phyloP scores from a whole-genome alignment of 2,888 invertebrate species.

The Melieria picta region DNA sequence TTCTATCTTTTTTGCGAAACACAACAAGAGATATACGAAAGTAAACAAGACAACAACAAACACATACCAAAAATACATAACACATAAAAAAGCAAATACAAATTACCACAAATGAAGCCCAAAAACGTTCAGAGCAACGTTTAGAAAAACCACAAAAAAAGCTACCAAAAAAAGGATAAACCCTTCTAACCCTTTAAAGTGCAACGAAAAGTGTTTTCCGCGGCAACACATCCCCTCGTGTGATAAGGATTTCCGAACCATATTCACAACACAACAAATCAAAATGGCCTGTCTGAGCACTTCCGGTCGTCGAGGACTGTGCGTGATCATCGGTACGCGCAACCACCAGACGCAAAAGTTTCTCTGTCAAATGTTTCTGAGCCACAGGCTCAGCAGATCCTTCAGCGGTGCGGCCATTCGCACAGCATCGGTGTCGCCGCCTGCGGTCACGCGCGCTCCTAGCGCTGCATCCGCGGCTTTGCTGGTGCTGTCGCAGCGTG shows the following conservation, averaged over 20 bases:
- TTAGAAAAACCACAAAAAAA: conserved; percentile 8
- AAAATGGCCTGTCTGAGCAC: conserved; percentile 62
- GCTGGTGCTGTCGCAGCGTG: conserved; percentile 42
- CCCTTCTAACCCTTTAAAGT: not conserved
- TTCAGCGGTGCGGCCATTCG: conserved; percentile 31
- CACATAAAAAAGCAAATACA: not conserved
- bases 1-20: not conserved
- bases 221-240: too few relatives aligned
- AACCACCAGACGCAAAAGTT: conserved; percentile 57
- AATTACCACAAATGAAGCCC: not conserved
- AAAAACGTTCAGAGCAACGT: not conserved
- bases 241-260: not conserved
- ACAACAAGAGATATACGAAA: not conserved
- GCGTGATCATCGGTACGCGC: conserved; percentile 55
- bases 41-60: not conserved
- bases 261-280: not conserved
- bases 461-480: conserved; percentile 12
- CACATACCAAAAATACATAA: not conserved
- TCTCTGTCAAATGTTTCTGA: conserved; percentile 55
- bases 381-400: conserved; percentile 45
- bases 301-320: conserved; percentile 59
- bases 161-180: conserved; percentile 7
- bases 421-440: conserved; percentile 20
- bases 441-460: conserved; percentile 12
- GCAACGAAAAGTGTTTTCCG: not conserved